These are phyloP conservation scores for Campopleginae sp. DNA, from an alignment of 2,888 invertebrate species.

Conservation along the genomic window DNA sequence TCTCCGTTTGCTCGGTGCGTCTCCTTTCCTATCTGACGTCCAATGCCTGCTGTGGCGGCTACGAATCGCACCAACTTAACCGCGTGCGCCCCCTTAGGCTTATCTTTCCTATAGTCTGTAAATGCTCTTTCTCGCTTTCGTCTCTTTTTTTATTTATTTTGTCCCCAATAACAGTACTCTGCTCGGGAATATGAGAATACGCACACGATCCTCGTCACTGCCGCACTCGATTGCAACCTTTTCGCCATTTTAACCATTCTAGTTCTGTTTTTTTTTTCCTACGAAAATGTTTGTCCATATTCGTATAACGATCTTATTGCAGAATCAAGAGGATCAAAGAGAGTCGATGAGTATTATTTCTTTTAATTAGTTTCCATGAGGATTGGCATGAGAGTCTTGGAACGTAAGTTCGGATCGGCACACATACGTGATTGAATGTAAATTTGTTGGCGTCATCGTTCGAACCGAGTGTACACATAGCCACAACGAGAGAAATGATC, in stretches of 20 bases:
- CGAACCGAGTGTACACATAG: slow-evolving; percentile 14
- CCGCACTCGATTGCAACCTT: slow-evolving; percentile 16
- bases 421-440: slow-evolving; percentile 15
- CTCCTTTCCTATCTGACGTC: slow-evolving; percentile 38
- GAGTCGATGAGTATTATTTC: background rate
- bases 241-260: too few species aligned
- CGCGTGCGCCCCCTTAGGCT: slow-evolving; percentile 49
- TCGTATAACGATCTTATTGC: background rate
- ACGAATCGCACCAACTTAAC: slow-evolving; percentile 42
- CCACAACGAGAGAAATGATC: slow-evolving; percentile 54
- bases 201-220: slow-evolving; percentile 26
- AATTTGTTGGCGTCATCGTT: slow-evolving; percentile 60
- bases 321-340: background rate
- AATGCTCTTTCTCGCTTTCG: slow-evolving; percentile 45
- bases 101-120: slow-evolving; percentile 61
- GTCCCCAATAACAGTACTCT: slow-evolving; percentile 43
- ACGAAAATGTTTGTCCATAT: background rate
- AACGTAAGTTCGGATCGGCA: background rate
- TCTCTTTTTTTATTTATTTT: slow-evolving; percentile 14
- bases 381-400: background rate
- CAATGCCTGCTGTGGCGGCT: slow-evolving; percentile 32
- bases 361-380: background rate
- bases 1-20: slow-evolving; percentile 47
- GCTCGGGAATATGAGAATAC: slow-evolving; percentile 13
- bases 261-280: background rate